Base-by-base conservation (phyloP, 2,113 vertebrate species). In the Pholis gunnellus region DNA sequence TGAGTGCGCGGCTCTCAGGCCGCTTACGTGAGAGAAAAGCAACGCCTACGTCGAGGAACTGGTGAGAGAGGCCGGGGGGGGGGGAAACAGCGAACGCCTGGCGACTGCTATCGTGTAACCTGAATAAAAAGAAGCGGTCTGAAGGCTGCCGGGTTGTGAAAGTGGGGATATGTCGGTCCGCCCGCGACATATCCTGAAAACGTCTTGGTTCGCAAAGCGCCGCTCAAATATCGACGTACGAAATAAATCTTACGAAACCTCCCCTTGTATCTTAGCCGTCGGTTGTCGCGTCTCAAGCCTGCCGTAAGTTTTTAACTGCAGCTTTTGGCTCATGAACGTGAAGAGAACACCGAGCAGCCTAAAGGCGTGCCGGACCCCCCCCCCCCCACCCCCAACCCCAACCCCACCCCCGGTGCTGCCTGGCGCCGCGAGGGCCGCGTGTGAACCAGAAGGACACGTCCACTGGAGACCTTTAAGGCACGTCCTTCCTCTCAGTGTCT, bases 391-490 rank as follows among this genome's bases (percentile, higher is more conserved):
- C 29, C 29, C 29, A 29, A 3, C 2, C 29, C 29, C n/a, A n/a
- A n/a, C 18, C 18, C 18, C 8, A 1, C 7, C 84, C 79, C 78
- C 38, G 86, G 86, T 54, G 84, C 65, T 46, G 85, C 76, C 40
- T 29, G 56, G 50, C 13, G 36, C 68, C 8, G 67, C 7, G 27
- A 63, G 84, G 75, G 5, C 71, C 54, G 25, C 69, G 25, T 72
- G 82, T 70, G 64, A 80, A 82, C 83, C 59, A 82, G 31, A 82
- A 83, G 88, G 87, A 91, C 86, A 90, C 83, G 73, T 90, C 91
- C 88, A 88, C 78, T 66, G 94, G 92, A 94, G 90, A 93, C 93
- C 91, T 31, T 89, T 94, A 94, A 94, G 92, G 92, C 93, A 93
- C 92, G 74, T 93, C 93, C 93, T 89, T 88, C 89, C 89, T 83